Base-by-base conservation (phyloP, 2,113 vertebrate species). In the Poeciliopsis retropinna region DNA sequence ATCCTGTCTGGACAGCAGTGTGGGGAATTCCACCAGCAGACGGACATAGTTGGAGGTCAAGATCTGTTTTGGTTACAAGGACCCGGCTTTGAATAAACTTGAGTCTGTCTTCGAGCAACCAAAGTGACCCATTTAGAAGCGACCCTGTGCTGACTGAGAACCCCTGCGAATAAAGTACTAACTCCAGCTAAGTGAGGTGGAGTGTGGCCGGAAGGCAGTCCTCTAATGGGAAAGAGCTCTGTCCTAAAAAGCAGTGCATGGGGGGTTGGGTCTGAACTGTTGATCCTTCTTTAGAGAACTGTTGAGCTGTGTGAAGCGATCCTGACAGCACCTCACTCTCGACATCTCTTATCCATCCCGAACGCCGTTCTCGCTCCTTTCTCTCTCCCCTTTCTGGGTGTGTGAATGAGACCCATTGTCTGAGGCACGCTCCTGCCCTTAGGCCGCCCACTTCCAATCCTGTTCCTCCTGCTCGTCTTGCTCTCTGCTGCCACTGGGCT, bases 381-480 rank as follows among this genome's bases (percentile, higher is more conserved):
- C 80, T 69, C 83, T 66, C 79, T 76, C 74, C 78, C 75, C 90
- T 91, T 82, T 85, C 75, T 88, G 88, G 85, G 84, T 60, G 78
- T 77, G 87, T 97, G 95, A 97, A 97, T 95, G 93, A 91, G 41
- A 80, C 83, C 95, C 93, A 95, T 97, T 98, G 97, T 98, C 91
- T 29, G 47, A 95, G 95, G 91, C 96, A 94, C 97, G 95, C 95
- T 95, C 92, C 90, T 91, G 91, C 94, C 94, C 92, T 92, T 87
- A 94, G 94, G 94, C 94, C 91, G 92, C 92, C 91, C 89, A 87
- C 95, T 90, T 47, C 91, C 90, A 88, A 89, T 94, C 91, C 94
- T 88, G 73, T 73, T 69, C 70, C 68, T 69, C 70, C 65, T 61
- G 60, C 84, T 88, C 68, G 34, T 79, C 83, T 81, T 41, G 75